phyloP scores from a whole-genome alignment of 2,888 invertebrate species.

The Prosopocoilus inquinatus region DNA sequence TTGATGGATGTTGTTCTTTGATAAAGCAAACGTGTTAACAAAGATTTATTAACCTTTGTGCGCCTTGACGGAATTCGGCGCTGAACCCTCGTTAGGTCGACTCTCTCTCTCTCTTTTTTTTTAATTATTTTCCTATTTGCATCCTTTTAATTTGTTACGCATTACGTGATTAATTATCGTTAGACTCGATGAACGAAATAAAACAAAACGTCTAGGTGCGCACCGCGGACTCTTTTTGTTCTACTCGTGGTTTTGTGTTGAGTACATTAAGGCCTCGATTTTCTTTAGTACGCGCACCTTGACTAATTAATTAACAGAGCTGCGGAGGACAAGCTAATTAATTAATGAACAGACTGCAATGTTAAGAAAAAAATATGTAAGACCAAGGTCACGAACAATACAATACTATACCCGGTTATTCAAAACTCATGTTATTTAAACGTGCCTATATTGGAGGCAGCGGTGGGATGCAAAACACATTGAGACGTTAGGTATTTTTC shows the following conservation, averaged over 20 bases:
- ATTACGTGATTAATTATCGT: conserved; percentile 1
- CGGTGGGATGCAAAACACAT: no score
- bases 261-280: background rate
- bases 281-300: background rate
- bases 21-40: conserved; percentile 46
- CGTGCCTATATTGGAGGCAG: no score
- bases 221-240: background rate
- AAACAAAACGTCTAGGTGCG: no score
- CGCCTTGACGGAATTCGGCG: conserved; percentile 7
- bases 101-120: background rate
- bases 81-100: conserved; percentile 7
- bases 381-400: no score
- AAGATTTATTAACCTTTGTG: conserved; percentile 46
- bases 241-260: background rate
- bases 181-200: background rate
- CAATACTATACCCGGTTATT: no score
- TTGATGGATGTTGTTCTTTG: conserved; percentile 49
- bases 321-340: background rate
- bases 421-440: no score
- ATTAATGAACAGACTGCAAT: background rate
- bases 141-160: background rate
- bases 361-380: background rate
- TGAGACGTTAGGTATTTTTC: no score
- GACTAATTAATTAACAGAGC: background rate
- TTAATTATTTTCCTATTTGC: background rate